phyloP scores from a whole-genome alignment of 1,140 invertebrate genomes.

The Drosophila oshimai region DNA sequence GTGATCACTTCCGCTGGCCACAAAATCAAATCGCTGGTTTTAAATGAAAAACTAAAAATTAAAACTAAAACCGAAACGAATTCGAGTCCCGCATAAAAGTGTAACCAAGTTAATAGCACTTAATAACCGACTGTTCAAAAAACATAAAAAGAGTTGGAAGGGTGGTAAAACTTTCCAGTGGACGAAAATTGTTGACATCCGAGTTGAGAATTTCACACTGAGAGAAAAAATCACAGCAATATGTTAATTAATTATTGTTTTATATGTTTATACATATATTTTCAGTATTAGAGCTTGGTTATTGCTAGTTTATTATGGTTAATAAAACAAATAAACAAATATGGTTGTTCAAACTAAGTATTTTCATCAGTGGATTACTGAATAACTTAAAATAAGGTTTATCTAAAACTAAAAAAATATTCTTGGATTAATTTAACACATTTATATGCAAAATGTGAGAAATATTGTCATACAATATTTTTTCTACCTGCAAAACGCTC shows the following conservation, averaged over 20 bases:
- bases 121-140: slow-evolving; percentile 30
- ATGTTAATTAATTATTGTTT: no score
- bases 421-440: no score
- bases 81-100: slow-evolving; percentile 22
- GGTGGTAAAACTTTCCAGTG: background rate
- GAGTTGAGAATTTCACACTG: slow-evolving; percentile 4
- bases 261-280: no score
- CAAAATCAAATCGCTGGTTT: background rate
- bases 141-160: background rate
- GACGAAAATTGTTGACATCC: slow-evolving; percentile 38
- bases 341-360: no score
- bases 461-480: background rate
- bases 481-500: background rate
- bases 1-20: slow-evolving; percentile 20
- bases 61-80: slow-evolving; percentile 9
- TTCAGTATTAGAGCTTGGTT: no score
- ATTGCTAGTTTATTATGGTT: no score
- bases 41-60: background rate
- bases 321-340: no score
- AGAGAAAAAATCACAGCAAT: no score
- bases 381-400: no score
- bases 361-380: no score
- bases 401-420: no score
- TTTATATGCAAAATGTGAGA: no score
- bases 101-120: slow-evolving; percentile 35